phyloP scores from a whole-genome alignment of 2,797 vertebrate species.

The Luscinia megarhynchos region DNA sequence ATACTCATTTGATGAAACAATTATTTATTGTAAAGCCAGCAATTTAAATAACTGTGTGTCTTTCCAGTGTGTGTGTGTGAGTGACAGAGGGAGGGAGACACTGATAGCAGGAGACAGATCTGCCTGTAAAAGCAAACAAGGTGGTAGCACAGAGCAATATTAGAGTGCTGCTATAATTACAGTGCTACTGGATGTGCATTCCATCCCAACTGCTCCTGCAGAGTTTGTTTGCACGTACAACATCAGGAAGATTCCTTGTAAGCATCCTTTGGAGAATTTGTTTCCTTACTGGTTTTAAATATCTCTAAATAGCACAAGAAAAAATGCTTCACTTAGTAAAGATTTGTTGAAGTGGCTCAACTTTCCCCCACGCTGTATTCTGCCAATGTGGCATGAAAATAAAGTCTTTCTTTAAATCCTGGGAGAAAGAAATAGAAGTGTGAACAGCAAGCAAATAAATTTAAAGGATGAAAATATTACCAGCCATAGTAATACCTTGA shows the following conservation, averaged over 20 bases:
- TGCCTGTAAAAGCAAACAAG: constrained; percentile 10
- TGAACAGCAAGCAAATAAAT: background rate
- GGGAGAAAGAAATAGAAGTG: background rate
- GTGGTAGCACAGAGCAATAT: background rate
- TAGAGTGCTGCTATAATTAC: background rate
- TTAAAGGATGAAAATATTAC: background rate
- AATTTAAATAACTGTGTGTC: background rate
- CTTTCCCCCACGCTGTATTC: background rate
- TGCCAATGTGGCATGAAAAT: background rate
- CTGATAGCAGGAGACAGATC: background rate
- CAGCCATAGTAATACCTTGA: background rate
- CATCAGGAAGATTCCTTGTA: background rate
- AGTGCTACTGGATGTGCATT: background rate
- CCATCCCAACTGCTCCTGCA: background rate
- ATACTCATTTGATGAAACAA: constrained; percentile 27
- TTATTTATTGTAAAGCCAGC: background rate
- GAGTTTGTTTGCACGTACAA: background rate
- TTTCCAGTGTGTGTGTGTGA: background rate
- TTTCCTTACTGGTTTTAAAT: constrained; percentile 28
- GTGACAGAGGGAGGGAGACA: background rate
- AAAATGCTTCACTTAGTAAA: background rate
- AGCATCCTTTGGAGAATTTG: constrained; percentile 1
- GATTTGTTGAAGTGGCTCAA: constrained; percentile 16
- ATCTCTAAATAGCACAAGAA: constrained; percentile 5
- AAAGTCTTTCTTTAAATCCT: background rate